Percentiles rank a stretch among this genome's conserved stretches.
Conservation (phyloP, 2,888 invertebrate species). For the Glaucopsyche alexis region DNA sequence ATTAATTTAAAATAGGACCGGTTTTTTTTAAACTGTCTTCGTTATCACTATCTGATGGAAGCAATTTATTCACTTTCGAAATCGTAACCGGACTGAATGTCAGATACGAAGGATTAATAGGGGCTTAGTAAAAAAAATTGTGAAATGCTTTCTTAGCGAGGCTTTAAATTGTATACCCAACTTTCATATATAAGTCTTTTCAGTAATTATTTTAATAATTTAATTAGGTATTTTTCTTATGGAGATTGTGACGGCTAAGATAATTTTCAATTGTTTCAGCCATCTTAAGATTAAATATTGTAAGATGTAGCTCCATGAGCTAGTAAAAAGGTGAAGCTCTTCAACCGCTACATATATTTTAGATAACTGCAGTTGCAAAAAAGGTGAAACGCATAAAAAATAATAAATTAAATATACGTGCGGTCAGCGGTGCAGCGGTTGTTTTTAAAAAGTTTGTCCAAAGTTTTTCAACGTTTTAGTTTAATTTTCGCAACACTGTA, state of each 20-base stretch:
- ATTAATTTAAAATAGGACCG: slow-evolving; percentile 15
- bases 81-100: slow-evolving; percentile 53
- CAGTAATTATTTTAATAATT: no score
- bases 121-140: slow-evolving; percentile 32
- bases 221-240: no score
- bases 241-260: no score
- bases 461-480: not conserved
- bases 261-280: no score
- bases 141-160: not conserved
- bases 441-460: not conserved
- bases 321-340: no score
- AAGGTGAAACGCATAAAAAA: not conserved
- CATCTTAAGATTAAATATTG: no score
- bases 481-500: not conserved
- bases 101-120: slow-evolving; percentile 33
- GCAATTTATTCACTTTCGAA: slow-evolving; percentile 58
- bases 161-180: not conserved
- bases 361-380: not conserved
- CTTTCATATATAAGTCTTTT: not conserved
- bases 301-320: no score
- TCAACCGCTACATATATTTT: no score
- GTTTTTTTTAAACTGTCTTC: slow-evolving; percentile 48
- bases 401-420: not conserved
- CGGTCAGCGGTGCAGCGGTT: not conserved
- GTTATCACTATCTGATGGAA: slow-evolving; percentile 49